Evolutionary conservation across 2,113 vertebrate species (phyloP), one percentile per base, ranked within the genome.

Genomic region (Neoarius graeffei): DNA sequence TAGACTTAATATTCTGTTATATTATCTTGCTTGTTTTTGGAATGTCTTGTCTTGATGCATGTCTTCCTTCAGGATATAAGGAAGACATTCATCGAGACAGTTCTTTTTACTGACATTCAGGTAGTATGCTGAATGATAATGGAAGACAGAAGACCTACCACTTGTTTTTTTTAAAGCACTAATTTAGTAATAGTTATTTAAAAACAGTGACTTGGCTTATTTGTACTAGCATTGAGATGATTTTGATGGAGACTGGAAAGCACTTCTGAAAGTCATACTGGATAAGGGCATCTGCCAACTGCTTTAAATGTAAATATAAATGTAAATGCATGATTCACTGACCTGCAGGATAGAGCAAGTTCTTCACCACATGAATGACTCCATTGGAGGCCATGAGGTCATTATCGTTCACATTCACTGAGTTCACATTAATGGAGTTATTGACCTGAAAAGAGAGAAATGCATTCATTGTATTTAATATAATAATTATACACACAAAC

Each of bases 351-450:
- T 98, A 99, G 0, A 99, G 96, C 27, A 99, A 93, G 88, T 97
- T 98, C 90, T 98, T 97, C 87, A 99, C 94, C 19, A 98, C 95
- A 35, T 99, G 98, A 93, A 99, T 95, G 9, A 99, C 98, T 48
- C 98, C 98, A 10, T 99, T 99, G 50, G 96, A 97, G 82, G 97
- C 97, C 97, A 99, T 98, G 76, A 97, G 93, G 93, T 99, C 98
- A 81, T 95, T 91, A 90, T 97, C 90, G 81, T 94, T 96, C 69
- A 98, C 95, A 83, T 96, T 94, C 88, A 99, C 84, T 57, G 97
- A 96, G 93, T 99, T 99, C 76, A 99, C 95, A 13, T 95, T 87
- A 89, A 99, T 96, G 23, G 96, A 97, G 85, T 96, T 96, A 92
- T 99, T 98, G 7, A 96, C 95, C 98, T 99, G 87, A 11, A 25